Conservation (phyloP, 1,140 invertebrate genomes). For the Polypedilum pembai region DNA sequence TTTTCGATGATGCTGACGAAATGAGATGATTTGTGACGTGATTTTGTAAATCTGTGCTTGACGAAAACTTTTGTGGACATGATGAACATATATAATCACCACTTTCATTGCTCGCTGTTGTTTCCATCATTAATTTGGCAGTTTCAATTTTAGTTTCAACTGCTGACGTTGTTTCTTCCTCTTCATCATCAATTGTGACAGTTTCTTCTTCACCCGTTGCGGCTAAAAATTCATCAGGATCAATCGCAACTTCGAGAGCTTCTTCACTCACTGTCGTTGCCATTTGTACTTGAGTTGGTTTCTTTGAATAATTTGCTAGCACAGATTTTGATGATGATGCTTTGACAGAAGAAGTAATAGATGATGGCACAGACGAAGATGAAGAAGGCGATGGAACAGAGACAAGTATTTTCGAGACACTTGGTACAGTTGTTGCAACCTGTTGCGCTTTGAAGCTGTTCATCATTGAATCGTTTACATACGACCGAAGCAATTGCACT, state of each 20-base stretch:
- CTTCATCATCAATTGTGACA: not conserved
- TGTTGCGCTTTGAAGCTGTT: not conserved
- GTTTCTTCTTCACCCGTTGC: not conserved
- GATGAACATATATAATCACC: not conserved
- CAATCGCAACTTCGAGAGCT: constrained; percentile 14
- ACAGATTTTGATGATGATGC: not conserved
- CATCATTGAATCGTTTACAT: not conserved
- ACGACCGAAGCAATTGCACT: not conserved
- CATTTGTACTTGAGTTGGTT: not conserved
- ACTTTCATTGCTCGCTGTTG: not conserved
- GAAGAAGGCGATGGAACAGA: not conserved
- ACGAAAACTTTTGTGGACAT: constrained; percentile 1
- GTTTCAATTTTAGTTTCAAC: constrained; percentile 15
- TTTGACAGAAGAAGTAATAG: not conserved
- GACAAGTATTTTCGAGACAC: not conserved
- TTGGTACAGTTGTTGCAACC: not conserved
- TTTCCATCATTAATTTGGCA: not conserved
- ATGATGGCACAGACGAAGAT: not conserved
- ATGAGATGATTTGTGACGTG: not conserved
- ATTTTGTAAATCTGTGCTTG: constrained; percentile 4
- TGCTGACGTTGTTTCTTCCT: not conserved
- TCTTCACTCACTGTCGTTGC: not conserved
- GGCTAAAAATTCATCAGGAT: not conserved
- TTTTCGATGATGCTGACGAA: not conserved
- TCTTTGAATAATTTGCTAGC: not conserved